phyloP scores from a whole-genome alignment of 2,113 vertebrate genomes.

The Ovibos moschatus region DNA sequence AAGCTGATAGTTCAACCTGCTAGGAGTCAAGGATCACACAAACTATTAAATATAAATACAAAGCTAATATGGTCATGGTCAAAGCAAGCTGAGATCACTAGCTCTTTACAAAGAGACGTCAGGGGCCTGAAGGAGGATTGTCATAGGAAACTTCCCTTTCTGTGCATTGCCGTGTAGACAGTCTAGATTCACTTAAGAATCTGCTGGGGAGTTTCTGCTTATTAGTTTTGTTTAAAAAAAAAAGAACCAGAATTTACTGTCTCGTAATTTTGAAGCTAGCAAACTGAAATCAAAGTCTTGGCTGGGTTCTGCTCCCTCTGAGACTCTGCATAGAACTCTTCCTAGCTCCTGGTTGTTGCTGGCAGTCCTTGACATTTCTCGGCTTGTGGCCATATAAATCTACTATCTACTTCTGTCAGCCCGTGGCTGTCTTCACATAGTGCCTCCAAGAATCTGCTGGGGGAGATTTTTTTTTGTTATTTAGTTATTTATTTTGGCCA shows the following conservation, averaged over 20 bases:
- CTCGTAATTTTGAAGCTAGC: background rate
- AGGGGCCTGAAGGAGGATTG: background rate
- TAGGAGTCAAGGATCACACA: background rate
- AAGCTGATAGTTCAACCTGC: background rate
- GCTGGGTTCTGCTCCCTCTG: background rate
- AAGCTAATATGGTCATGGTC: rapidly evolving
- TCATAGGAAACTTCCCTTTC: background rate
- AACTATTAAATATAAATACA: background rate
- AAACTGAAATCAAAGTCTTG: background rate
- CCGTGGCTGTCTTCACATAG: background rate
- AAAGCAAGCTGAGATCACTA: background rate
- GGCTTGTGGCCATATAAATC: background rate
- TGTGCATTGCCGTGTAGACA: background rate
- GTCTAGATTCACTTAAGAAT: background rate
- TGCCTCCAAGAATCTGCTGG: background rate
- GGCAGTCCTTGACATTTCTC: background rate
- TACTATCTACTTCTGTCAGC: background rate
- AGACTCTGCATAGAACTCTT: background rate
- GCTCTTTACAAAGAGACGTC: background rate
- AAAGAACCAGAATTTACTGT: background rate
- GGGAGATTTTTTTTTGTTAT: background rate
- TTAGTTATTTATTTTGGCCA: background rate
- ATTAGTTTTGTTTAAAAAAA: background rate
- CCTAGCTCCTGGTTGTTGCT: background rate
- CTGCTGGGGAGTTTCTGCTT: background rate